These are phyloP conservation scores for Euwallacea similis DNA, from an alignment of 1,140 invertebrate species.

Conservation along the genomic window DNA sequence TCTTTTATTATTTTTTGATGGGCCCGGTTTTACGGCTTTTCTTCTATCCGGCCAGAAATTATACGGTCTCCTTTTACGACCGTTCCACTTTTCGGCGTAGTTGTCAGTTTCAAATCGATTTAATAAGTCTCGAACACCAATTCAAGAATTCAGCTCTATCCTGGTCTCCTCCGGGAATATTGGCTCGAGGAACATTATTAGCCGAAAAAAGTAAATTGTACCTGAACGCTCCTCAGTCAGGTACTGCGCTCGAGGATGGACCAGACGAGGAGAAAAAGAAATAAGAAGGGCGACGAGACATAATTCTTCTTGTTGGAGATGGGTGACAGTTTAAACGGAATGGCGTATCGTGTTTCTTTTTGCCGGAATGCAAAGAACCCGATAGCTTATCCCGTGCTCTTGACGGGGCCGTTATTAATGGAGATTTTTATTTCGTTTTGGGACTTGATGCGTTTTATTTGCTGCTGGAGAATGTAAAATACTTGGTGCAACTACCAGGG, in stretches of 20 bases:
- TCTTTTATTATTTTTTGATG: slow-evolving; percentile 35
- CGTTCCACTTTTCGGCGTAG: slow-evolving; percentile 30
- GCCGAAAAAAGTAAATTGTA: background rate
- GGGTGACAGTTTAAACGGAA: slow-evolving; percentile 22
- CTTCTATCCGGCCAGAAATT: slow-evolving; percentile 31
- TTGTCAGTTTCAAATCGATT: slow-evolving; percentile 30
- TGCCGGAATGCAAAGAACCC: slow-evolving; percentile 17
- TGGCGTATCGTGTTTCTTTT: slow-evolving; percentile 17
- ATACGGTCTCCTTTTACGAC: slow-evolving; percentile 33
- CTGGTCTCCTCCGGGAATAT: background rate
- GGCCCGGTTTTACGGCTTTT: slow-evolving; percentile 28
- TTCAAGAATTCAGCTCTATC: slow-evolving; percentile 23
- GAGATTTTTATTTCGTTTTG: slow-evolving; percentile 11
- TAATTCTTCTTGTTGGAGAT: slow-evolving; percentile 10
- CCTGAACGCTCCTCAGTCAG: background rate
- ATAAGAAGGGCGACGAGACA: slow-evolving; percentile 3
- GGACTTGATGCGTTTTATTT: background rate
- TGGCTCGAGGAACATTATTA: background rate
- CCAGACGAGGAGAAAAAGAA: slow-evolving; percentile 7
- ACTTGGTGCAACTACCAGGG: too few species aligned
- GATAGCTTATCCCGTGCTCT: slow-evolving; percentile 16
- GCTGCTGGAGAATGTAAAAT: too few species aligned
- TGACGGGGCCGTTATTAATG: slow-evolving; percentile 17
- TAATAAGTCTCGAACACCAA: slow-evolving; percentile 25
- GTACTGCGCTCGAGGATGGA: background rate